Percentiles rank a stretch among this genome's conserved stretches.
Evolutionary conservation across 2,797 vertebrate species (phyloP).

Genomic region (Paedocypris micromegethes): DNA sequence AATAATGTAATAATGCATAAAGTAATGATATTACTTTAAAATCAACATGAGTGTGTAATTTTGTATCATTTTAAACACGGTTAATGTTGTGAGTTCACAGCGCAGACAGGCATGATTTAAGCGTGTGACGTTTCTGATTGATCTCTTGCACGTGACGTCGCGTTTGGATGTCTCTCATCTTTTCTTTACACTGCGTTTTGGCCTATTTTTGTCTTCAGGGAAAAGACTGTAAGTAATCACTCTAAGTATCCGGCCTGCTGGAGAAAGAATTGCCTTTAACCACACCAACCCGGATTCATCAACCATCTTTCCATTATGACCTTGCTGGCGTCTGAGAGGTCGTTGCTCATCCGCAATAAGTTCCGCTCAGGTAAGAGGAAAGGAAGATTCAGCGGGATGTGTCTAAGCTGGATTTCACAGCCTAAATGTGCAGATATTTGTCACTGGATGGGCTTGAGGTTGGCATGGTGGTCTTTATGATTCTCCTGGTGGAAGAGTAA

Average conservation of each 20-base stretch:
- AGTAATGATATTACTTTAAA: no score
- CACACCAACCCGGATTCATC: constrained; percentile 33
- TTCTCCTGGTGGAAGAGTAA: not conserved
- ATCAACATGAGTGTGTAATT: no score
- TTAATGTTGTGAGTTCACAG: no score
- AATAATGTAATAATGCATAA: no score
- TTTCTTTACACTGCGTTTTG: not conserved
- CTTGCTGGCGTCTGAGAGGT: constrained; percentile 82
- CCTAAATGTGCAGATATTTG: not conserved
- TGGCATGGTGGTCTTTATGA: constrained; percentile 1
- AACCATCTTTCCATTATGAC: constrained; percentile 68
- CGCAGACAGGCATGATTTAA: no score
- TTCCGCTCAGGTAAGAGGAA: constrained; percentile 83
- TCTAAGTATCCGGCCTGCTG: constrained; percentile 53
- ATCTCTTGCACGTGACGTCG: no score
- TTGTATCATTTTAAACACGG: no score
- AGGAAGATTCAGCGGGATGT: not conserved
- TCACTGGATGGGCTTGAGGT: not conserved
- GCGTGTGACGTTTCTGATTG: no score
- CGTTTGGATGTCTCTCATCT: not conserved
- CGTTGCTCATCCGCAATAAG: constrained; percentile 86
- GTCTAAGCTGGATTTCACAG: not conserved
- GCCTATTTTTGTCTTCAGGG: constrained; percentile 42
- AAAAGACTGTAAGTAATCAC: constrained; percentile 55
- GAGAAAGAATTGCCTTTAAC: constrained; percentile 36